A percentile compares a stretch with the other conserved stretches of the same genome.
phyloP scores from a whole-genome alignment of 2,797 vertebrate genomes.

The Glossophaga mutica region DNA sequence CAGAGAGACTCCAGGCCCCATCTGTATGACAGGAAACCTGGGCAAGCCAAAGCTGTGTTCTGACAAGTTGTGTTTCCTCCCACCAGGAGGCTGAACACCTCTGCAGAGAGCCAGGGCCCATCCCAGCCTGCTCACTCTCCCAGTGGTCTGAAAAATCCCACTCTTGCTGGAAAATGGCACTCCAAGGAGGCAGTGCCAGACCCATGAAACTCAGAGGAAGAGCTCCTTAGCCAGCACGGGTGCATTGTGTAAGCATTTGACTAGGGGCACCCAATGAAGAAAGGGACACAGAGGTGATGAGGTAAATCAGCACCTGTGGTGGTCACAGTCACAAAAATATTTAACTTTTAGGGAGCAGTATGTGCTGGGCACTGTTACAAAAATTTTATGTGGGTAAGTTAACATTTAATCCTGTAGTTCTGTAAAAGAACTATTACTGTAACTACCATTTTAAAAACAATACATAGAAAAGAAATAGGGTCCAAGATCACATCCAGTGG shows the following conservation, averaged over 20 bases:
- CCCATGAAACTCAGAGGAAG: not conserved
- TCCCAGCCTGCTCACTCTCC: not conserved
- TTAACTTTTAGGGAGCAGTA: not conserved
- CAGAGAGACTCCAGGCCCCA: conserved; percentile 37
- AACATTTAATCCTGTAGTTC: not conserved
- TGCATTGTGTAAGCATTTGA: not conserved
- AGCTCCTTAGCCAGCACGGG: not conserved
- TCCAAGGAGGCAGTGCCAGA: not conserved
- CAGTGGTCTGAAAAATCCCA: not conserved
- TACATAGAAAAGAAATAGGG: not conserved
- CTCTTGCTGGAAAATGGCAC: not conserved
- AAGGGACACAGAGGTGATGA: not conserved
- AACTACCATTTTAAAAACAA: not conserved
- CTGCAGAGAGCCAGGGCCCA: not conserved
- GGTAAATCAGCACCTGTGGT: not conserved
- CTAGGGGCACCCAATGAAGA: not conserved
- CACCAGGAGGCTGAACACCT: conserved; percentile 6
- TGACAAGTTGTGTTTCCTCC: conserved; percentile 27
- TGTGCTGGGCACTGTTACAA: not conserved
- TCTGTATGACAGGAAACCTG: conserved; percentile 46
- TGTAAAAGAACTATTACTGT: not conserved
- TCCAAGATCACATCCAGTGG: not conserved
- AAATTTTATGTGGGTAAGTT: not conserved
- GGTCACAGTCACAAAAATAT: not conserved
- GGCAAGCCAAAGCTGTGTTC: conserved; percentile 40